These are phyloP conservation scores for Gastracanthus pulcherrimus DNA, from an alignment of 2,888 invertebrate species.

Conservation along the genomic window DNA sequence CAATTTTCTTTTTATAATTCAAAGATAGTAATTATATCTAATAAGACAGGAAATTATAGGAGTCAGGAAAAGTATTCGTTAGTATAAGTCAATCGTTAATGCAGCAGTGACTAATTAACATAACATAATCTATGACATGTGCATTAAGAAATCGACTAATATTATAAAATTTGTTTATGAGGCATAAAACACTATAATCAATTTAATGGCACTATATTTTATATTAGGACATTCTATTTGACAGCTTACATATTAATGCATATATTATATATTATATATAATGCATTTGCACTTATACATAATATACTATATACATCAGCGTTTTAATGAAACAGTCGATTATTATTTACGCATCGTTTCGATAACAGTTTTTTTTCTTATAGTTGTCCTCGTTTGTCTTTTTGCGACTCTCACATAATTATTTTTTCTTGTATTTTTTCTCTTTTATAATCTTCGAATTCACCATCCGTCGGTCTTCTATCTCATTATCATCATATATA, in stretches of 20 bases:
- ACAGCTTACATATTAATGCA: conserved; percentile 73
- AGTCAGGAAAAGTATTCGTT: background rate
- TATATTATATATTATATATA: conserved; percentile 68
- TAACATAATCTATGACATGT: background rate
- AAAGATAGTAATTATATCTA: background rate
- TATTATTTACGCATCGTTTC: conserved; percentile 64
- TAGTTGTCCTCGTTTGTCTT: conserved; percentile 47
- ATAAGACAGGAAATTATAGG: background rate
- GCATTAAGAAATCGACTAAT: background rate
- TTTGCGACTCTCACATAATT: conserved; percentile 26
- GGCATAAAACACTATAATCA: conserved; percentile 62
- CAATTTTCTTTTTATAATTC: too few relatives aligned
- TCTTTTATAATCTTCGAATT: conserved; percentile 48
- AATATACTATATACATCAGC: conserved; percentile 69
- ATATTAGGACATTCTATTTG: conserved; percentile 75
- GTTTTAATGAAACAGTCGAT: conserved; percentile 70
- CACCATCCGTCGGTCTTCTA: conserved; percentile 49
- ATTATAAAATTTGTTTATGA: background rate
- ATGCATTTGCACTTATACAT: conserved; percentile 62
- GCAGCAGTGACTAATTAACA: too few relatives aligned
- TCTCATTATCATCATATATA: conserved; percentile 50
- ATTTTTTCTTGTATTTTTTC: conserved; percentile 40
- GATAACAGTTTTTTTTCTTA: conserved; percentile 59
- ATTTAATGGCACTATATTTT: conserved; percentile 74
- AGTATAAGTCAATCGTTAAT: background rate